These are phyloP conservation scores for Anarrhichthys ocellatus DNA, from an alignment of 2,113 vertebrate genomes.

Conservation along the genomic window DNA sequence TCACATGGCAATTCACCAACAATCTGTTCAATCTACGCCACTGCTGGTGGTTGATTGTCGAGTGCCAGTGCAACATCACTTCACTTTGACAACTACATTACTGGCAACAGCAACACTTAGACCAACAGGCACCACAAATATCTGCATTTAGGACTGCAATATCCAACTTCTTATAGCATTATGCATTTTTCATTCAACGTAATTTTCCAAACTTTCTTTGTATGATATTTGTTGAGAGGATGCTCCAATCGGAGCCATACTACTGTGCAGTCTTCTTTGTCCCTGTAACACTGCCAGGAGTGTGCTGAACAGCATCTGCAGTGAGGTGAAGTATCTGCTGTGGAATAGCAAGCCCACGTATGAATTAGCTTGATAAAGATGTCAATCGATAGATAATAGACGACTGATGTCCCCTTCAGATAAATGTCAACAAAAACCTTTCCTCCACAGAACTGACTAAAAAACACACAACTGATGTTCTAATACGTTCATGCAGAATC, in stretches of 20 bases:
- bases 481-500: neutral
- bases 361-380: conserved; percentile 1
- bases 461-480: neutral
- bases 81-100: conserved; percentile 59
- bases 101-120: neutral
- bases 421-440: conserved; percentile 13
- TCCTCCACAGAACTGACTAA: conserved; percentile 1
- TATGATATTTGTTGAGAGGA: neutral
- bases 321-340: neutral
- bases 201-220: neutral
- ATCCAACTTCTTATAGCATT: conserved; percentile 8
- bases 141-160: neutral
- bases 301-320: conserved; percentile 1
- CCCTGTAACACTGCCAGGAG: neutral
- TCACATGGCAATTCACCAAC: conserved; percentile 55
- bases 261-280: neutral
- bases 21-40: conserved; percentile 71
- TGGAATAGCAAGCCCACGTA: neutral
- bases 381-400: neutral
- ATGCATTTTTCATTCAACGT: neutral
- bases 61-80: conserved; percentile 46
- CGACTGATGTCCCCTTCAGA: neutral
- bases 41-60: conserved; percentile 69
- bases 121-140: conserved; percentile 11
- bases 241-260: neutral